These are phyloP conservation scores for Hyposmocoma kahamanoa DNA, from an alignment of 1,140 invertebrate species.

Conservation along the genomic window DNA sequence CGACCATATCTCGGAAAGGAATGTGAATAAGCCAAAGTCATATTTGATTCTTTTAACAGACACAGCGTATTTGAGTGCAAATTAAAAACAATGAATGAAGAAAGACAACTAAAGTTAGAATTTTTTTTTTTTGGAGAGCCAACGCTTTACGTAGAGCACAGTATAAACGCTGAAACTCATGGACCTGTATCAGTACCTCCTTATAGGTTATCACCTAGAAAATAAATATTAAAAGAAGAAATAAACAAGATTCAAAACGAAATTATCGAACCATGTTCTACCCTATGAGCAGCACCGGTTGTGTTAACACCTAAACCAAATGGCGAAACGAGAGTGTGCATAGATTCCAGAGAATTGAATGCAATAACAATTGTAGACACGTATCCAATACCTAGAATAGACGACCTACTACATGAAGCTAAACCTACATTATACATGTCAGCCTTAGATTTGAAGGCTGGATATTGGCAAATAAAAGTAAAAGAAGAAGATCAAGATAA, in stretches of 20 bases:
- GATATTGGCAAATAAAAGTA: conserved; percentile 60
- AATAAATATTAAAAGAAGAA: not conserved
- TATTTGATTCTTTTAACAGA: too few species aligned
- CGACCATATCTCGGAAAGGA: too few species aligned
- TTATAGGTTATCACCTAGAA: not conserved
- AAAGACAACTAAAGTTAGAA: too few species aligned
- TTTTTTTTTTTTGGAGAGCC: too few species aligned
- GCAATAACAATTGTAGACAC: conserved; percentile 28
- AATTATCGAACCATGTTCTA: conserved; percentile 44
- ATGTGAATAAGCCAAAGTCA: too few species aligned
- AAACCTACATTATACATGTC: conserved; percentile 40
- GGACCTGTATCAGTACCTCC: not conserved
- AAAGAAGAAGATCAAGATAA: conserved; percentile 29
- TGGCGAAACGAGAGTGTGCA: conserved; percentile 23
- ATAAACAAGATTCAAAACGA: conserved; percentile 22
- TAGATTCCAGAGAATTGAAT: conserved; percentile 48
- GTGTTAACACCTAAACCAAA: conserved; percentile 63
- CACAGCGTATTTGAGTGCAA: too few species aligned
- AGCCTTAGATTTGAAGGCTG: conserved; percentile 54
- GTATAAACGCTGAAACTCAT: not conserved
- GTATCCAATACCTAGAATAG: conserved; percentile 71
- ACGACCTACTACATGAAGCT: conserved; percentile 53
- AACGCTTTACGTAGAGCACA: not conserved
- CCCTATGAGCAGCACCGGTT: conserved; percentile 60
- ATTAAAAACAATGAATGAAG: too few species aligned